Evolutionary conservation across 2,797 vertebrate species (phyloP), one percentile per base, ranked within the genome.

Genomic region (Sebastes wilsoni): DNA sequence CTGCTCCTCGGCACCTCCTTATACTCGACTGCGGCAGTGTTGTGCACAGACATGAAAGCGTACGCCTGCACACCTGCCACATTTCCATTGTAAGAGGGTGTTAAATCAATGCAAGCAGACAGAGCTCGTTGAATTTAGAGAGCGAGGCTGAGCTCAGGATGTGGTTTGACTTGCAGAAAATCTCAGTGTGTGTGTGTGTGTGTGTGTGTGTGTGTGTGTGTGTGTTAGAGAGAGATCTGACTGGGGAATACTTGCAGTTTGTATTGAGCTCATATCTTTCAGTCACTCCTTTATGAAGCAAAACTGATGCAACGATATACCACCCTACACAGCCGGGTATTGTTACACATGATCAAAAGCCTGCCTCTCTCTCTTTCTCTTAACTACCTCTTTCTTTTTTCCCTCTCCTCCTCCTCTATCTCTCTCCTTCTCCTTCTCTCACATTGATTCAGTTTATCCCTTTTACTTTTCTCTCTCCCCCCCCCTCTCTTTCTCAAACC

Each of bases 261-360:
- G 81, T 75, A 72, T 77, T 55, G 75, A 76, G 77, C 77, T 80
- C 61, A 49, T 84, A 79, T 89, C 85, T 85, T 73, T 87, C 83
- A 79, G 68, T 82, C 79, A 34, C 61, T 84, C 67, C 67, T 89
- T 86, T 66, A 82, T 91, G 88, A 89, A 90, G 85, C 77, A 90
- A 90, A 91, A 68, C 62, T 93, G 92, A 92, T 85, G 90, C 90
- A 93, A 92, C 64, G 22, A 46, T 42, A 73, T 7, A 74, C 76
- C 83, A 86, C 46, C 77, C 69, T 67, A 55, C 71, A 56, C 75
- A 80, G 76, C 69, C 2, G 67, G 75, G 79, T 77, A 78, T 90
- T 88, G 85, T 88, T 90, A 72, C 66, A 42, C 70, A 75, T 89
- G 83, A 93, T 93, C 83, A 92, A 92, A 93, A 59, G 75, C 75